These are phyloP conservation scores for Drosophila repleta DNA, from an alignment of 1,140 invertebrate species.

Conservation along the genomic window DNA sequence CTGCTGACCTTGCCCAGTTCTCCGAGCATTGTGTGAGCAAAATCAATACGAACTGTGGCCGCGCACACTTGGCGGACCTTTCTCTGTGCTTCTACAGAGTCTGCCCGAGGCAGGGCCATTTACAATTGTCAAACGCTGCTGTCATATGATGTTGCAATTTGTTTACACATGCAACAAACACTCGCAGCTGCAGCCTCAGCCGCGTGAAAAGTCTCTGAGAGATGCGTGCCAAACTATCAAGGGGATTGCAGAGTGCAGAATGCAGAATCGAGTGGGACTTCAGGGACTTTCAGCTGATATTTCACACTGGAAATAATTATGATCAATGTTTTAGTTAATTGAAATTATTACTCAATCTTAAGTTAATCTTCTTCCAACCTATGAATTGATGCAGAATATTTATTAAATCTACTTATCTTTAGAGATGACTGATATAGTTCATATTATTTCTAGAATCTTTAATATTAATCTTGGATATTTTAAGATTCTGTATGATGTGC, in stretches of 20 bases:
- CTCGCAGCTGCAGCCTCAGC: slow-evolving; percentile 15
- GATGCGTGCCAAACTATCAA: slow-evolving; percentile 30
- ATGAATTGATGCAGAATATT: too few relatives aligned
- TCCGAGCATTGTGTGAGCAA: not conserved
- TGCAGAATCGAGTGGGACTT: slow-evolving; percentile 5
- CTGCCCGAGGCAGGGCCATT: slow-evolving; percentile 42
- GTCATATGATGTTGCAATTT: slow-evolving; percentile 80
- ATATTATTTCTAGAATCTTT: too few relatives aligned
- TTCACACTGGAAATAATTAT: not conserved
- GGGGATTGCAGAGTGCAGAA: not conserved
- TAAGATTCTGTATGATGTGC: too few relatives aligned
- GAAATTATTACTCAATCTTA: too few relatives aligned
- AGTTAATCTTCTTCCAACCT: too few relatives aligned
- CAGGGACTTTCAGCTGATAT: slow-evolving; percentile 7
- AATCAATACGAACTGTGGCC: slow-evolving; percentile 35
- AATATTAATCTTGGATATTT: too few relatives aligned
- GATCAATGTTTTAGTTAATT: not conserved
- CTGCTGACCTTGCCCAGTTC: slow-evolving; percentile 37
- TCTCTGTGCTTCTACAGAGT: slow-evolving; percentile 8
- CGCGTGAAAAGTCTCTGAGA: slow-evolving; percentile 51
- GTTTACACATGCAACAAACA: slow-evolving; percentile 65
- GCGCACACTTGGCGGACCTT: slow-evolving; percentile 29
- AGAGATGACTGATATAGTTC: too few relatives aligned
- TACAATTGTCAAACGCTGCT: slow-evolving; percentile 78
- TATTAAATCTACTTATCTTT: too few relatives aligned